Base-by-base conservation (phyloP, 2,797 vertebrate species). In the Ispidina picta region DNA sequence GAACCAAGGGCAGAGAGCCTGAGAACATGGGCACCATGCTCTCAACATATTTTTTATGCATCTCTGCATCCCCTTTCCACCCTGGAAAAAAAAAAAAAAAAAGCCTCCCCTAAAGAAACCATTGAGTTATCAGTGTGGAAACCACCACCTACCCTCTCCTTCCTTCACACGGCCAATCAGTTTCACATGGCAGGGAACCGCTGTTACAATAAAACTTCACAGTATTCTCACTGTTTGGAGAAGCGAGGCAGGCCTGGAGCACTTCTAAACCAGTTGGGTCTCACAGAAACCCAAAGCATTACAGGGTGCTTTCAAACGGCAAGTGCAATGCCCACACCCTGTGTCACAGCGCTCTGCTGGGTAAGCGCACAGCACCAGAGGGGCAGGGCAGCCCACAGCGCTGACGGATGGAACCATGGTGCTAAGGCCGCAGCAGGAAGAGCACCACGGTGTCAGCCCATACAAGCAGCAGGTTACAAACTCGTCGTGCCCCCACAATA, bases 1-100 rank as follows among this genome's bases (percentile, higher is more conserved):
- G n/a, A 69, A 29, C 21, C 1, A 7, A 29, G 48, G 13, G 5
- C 35, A 49, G 17, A 25, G 13, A 58, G 23, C 13, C 35, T 2
- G 1, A 29, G n/a, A 46, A 41, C 1, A 0, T 0, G 4, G 4
- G 16, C 69, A 10, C 23, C 2, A 19, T 2, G 0, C 5, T 59
- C 37, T 33, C 3, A 3, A 12, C 4, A 4, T 15, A 16, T 33
- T 55, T 66, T 66, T 37, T 43, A 35, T 2, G 12, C 8, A 12
- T 29, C 63, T 39, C 14, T 29, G 26, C n/a, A 33, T 39, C 33
- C 31, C 26, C 20, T n/a, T 75, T 60, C 15, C 55, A 59, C 17
- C 25, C 68, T 3, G 23, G 35, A 52, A 83, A 66, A 76, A 72
- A 62, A 69, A 6, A 37, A 37, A 11, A 37, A 33, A 33, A 33